Evolutionary conservation across 2,888 invertebrate species (phyloP), one percentile per base, ranked within the genome.

Genomic region (Drosophila nr. perissopoda): DNA sequence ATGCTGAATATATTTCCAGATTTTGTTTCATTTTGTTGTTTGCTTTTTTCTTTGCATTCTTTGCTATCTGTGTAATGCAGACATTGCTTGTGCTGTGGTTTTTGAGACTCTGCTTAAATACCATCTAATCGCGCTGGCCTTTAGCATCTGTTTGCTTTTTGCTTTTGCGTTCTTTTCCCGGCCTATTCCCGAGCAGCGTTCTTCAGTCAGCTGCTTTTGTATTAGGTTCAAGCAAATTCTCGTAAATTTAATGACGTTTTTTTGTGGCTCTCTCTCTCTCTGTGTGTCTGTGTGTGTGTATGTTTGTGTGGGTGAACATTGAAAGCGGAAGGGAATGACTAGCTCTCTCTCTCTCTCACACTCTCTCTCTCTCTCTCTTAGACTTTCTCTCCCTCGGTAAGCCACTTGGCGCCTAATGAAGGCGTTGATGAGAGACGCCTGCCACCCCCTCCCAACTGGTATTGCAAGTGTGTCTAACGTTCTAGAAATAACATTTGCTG

Each of bases 401-500:
- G 84, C 79, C 73, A 81, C 84, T 81, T 81, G 75, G 74, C 68
- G 72, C 72, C 84, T 85, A 85, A 85, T 85, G 88, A 89, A 85
- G 79, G 89, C 88, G 90, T 82, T 80, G 89, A 89, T 88, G 88
- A 89, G 88, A 89, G 88, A 80, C 74, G 74, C 61, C 61, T 40
- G 40, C 49, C 46, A 16, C 18, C 38, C 4, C 7, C n/a, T 4
- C 25, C 36, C 36, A 27, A n/a, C 53, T 34, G 31, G 3, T 13
- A 52, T 59, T 74, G 71, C 42, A 40, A 70, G 79, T 82, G 76
- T 72, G 88, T 85, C 85, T 85, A 88, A 89, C 85, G 88, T 81
- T 85, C 88, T 82, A 88, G 90, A 86, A 89, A 86, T 88, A 90
- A 90, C 90, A 86, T 86, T 86, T 90, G 90, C 88, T 75, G 86